A percentile compares a stretch with the other conserved stretches of the same genome.
Evolutionary conservation across 2,113 vertebrate genomes (phyloP).

Genomic region (Poeciliopsis occidentalis): DNA sequence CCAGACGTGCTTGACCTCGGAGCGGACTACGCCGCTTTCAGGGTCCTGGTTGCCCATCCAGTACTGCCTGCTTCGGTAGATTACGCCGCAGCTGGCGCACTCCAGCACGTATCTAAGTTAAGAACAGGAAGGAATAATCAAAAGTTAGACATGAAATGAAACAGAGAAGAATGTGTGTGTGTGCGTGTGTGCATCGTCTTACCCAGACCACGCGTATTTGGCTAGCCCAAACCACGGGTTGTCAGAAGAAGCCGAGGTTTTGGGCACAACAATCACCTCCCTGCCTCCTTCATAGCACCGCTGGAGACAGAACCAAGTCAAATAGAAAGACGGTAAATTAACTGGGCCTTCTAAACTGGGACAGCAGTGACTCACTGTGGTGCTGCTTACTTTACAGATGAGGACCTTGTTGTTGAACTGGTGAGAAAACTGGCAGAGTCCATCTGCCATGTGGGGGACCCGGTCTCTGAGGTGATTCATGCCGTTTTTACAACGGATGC

Average conservation of each 20-base stretch:
- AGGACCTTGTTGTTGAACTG: conserved; percentile 86
- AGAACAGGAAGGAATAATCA: background rate
- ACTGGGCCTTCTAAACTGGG: too few species aligned
- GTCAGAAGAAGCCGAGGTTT: conserved; percentile 82
- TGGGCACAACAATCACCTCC: conserved; percentile 83
- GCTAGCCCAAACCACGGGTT: conserved; percentile 84
- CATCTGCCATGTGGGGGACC: conserved; percentile 80
- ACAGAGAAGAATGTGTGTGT: background rate
- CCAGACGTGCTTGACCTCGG: conserved; percentile 86
- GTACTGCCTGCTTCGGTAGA: conserved; percentile 86
- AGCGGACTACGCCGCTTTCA: conserved; percentile 80
- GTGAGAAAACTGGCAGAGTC: conserved; percentile 82
- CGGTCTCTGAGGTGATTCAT: conserved; percentile 85
- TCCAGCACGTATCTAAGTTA: conserved; percentile 82
- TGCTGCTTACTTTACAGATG: conserved; percentile 82
- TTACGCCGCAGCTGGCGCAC: conserved; percentile 83
- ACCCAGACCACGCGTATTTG: conserved; percentile 87
- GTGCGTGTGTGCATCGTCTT: conserved; percentile 25
- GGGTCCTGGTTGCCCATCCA: conserved; percentile 86
- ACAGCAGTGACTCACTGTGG: background rate
- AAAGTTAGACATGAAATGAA: background rate
- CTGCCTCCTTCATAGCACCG: conserved; percentile 83
- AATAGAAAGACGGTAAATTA: background rate
- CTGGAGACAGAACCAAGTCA: conserved; percentile 50
- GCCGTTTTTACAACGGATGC: conserved; percentile 82